Conservation (phyloP, 2,888 invertebrate genomes). For the Tetrapedia diversipes region DNA sequence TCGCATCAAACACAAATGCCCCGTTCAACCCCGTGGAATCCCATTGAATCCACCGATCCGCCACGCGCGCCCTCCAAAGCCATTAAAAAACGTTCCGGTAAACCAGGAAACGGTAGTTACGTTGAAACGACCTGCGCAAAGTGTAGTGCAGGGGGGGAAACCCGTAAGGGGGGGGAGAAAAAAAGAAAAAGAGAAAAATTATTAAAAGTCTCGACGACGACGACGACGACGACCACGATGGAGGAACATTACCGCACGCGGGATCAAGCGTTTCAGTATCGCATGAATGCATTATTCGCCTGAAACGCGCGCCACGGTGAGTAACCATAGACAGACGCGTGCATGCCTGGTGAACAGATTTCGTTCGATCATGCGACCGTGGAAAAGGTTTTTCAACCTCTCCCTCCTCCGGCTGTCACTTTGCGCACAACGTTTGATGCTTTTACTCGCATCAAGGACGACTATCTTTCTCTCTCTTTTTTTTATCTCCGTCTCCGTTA, state of each 20-base stretch:
- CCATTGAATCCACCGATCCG: not conserved
- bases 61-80: not conserved
- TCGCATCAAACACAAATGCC: not conserved
- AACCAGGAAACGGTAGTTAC: slow-evolving; percentile 24
- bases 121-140: slow-evolving; percentile 2
- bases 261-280: slow-evolving; percentile 35
- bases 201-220: slow-evolving; percentile 39
- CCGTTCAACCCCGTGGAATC: not conserved
- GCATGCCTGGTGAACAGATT: slow-evolving; percentile 34
- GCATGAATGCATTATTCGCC: slow-evolving; percentile 50
- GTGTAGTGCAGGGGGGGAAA: not conserved
- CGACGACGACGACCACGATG: not conserved
- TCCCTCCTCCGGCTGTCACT: slow-evolving; percentile 36
- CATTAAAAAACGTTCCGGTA: slow-evolving; percentile 12
- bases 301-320: slow-evolving; percentile 29
- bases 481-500: slow-evolving; percentile 14
- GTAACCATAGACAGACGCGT: slow-evolving; percentile 52
- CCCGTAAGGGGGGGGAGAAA: not conserved
- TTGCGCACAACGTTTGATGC: slow-evolving; percentile 56
- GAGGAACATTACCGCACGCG: not conserved
- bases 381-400: slow-evolving; percentile 32
- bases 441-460: slow-evolving; percentile 55
- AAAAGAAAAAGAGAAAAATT: slow-evolving; percentile 9
- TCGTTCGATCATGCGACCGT: slow-evolving; percentile 53
- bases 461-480: slow-evolving; percentile 7